A percentile compares a stretch with the other conserved stretches of the same genome.
phyloP scores from a whole-genome alignment of 2,797 vertebrate species.

The Parotocinclus haroldoi region DNA sequence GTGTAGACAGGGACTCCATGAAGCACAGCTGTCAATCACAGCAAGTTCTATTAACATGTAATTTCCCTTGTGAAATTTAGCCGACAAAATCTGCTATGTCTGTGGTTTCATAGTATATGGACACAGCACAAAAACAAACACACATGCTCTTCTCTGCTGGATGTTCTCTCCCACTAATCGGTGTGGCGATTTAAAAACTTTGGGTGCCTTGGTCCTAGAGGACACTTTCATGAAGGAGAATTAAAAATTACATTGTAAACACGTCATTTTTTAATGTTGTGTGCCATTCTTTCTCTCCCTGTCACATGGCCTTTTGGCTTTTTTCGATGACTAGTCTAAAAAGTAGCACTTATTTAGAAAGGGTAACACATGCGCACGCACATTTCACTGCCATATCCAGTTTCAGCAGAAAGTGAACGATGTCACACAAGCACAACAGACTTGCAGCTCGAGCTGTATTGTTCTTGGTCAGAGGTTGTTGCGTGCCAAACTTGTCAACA shows the following conservation, averaged over 20 bases:
- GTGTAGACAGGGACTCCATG: too few relatives aligned
- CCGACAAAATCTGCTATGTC: too few relatives aligned
- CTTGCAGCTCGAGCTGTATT: not conserved
- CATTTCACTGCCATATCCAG: not conserved
- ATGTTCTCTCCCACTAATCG: constrained; percentile 55
- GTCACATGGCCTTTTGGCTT: too few relatives aligned
- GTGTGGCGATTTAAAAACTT: constrained; percentile 61
- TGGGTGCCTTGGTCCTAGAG: constrained; percentile 50
- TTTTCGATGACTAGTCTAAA: constrained; percentile 27
- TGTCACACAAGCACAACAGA: too few relatives aligned
- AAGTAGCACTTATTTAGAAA: not conserved
- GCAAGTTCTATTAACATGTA: too few relatives aligned
- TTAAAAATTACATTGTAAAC: constrained; percentile 26
- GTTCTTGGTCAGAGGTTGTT: not conserved
- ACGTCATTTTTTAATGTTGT: too few relatives aligned
- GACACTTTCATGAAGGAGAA: constrained; percentile 49
- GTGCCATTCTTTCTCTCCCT: not conserved
- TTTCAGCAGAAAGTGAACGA: too few relatives aligned
- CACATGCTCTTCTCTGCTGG: constrained; percentile 49
- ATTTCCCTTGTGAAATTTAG: too few relatives aligned
- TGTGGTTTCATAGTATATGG: too few relatives aligned
- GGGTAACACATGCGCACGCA: not conserved
- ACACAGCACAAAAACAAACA: not conserved
- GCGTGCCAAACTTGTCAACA: not conserved
- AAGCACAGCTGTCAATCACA: too few relatives aligned